Evolutionary conservation across 2,888 invertebrate genomes (phyloP), one percentile per base, ranked within the genome.

Genomic region (Athalia rosae): DNA sequence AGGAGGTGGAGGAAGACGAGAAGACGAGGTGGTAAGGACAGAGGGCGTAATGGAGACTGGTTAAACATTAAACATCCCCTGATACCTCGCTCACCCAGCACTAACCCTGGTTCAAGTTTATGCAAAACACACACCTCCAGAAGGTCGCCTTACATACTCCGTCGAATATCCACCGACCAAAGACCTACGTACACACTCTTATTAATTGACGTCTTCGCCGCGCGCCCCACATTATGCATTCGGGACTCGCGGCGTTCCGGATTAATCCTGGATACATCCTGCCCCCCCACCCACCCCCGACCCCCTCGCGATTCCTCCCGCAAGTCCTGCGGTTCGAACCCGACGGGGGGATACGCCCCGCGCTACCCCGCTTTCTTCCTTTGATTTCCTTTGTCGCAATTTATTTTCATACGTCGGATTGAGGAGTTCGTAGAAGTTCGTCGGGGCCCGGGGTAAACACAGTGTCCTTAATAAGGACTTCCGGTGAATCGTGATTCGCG

Each of bases 11-110:
- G 71, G 76, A 77, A 76, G 64, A 47, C 79, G 79, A 66, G 80
- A 80, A 81, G 80, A 79, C 80, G 81, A 84, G 82, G 83, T 80
- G 78, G 69, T 79, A 50, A 79, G 76, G 79, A 77, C 76, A 66
- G 79, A 74, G 80, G 83, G 77, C 80, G 88, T 89, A 89, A 89
- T 89, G 89, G 89, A 88, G 86, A 85, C 87, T 89, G 83, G 86
- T 89, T 88, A 89, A 89, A 89, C 89, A 89, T 89, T 89, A 87
- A 89, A 82, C 87, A 87, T 88, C 89, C 88, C 88, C 83, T 87
- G 89, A 87, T 89, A 87, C 88, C 87, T 86, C 81, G 83, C 85
- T 86, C 86, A 87, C 88, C 87, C 87, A 85, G 86, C 86, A 83
- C 84, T 84, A 85, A 84, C 83, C 85, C 85, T 83, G 81, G 84